Percentiles rank a stretch among this genome's conserved stretches.
Evolutionary conservation across 2,113 vertebrate species (phyloP).

Genomic region (Cathartes aura): DNA sequence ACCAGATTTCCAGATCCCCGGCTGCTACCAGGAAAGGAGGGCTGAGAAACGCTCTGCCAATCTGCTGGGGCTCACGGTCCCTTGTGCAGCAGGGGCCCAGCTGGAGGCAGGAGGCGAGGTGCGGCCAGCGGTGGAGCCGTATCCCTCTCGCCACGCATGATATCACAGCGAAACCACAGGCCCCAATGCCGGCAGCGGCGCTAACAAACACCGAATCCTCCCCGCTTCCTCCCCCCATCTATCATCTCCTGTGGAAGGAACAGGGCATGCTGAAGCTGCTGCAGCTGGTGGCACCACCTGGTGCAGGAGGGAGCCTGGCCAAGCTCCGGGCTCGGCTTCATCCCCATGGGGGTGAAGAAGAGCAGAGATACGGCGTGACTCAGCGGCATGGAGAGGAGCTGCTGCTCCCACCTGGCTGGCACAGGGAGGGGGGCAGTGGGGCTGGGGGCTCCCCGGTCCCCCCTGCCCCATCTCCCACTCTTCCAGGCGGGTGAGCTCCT

Average conservation of each 20-base stretch:
- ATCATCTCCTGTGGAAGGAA: not conserved
- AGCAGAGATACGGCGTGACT: rapidly evolving
- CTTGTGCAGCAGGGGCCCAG: not conserved
- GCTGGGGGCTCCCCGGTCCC: rapidly evolving
- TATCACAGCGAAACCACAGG: not conserved
- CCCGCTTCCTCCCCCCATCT: rapidly evolving
- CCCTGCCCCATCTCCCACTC: not conserved
- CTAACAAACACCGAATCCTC: not conserved
- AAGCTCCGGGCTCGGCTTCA: rapidly evolving
- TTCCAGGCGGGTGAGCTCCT: not conserved
- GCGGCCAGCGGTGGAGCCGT: rapidly evolving
- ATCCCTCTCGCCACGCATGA: not conserved
- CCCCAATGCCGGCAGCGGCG: rapidly evolving
- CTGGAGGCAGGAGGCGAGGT: not conserved
- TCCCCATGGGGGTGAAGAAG: not conserved
- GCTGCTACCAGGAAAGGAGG: not conserved
- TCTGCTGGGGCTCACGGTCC: rapidly evolving
- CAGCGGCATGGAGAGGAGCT: not conserved
- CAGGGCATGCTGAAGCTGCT: not conserved
- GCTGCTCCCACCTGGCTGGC: not conserved
- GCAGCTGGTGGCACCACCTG: conserved; percentile 8
- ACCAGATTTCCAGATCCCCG: not conserved
- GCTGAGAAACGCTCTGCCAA: not conserved
- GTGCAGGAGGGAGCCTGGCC: not conserved
- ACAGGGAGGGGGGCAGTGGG: not conserved